Conservation (phyloP, 1,140 invertebrate species). For the Megalonaias nervosa region DNA sequence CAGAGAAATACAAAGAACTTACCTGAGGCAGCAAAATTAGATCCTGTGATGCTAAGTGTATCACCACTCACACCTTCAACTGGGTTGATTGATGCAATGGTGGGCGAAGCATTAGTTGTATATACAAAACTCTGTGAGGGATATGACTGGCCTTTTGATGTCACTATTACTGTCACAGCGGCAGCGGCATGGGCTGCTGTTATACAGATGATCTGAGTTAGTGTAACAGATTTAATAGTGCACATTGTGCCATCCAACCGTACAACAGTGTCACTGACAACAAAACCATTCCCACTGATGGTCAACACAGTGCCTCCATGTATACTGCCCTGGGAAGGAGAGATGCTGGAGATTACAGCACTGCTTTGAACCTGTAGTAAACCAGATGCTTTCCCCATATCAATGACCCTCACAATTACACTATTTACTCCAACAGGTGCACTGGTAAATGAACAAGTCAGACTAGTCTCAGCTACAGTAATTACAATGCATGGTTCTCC, state of each 20-base stretch:
- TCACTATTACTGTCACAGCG: conserved; percentile 30
- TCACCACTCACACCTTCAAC: conserved; percentile 27
- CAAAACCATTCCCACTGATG: conserved; percentile 40
- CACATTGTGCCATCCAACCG: conserved; percentile 10
- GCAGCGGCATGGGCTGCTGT: conserved; percentile 34
- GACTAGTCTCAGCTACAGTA: conserved; percentile 17
- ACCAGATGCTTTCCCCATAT: conserved; percentile 29
- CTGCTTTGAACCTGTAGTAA: conserved; percentile 9
- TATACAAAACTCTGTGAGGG: conserved; percentile 24
- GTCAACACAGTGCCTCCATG: conserved; percentile 37
- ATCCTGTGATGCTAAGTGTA: conserved; percentile 45
- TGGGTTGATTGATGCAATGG: conserved; percentile 38
- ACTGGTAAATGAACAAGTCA: conserved; percentile 32
- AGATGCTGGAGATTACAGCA: conserved; percentile 26
- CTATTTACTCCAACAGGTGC: conserved; percentile 32
- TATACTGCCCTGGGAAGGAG: conserved; percentile 44
- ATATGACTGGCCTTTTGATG: conserved; percentile 37
- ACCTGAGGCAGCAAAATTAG: conserved; percentile 12
- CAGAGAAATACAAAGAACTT: too few species aligned
- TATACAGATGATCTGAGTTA: conserved; percentile 36
- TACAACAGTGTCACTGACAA: conserved; percentile 23
- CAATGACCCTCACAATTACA: conserved; percentile 31
- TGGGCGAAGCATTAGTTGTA: conserved; percentile 38
- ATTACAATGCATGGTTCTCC: conserved; percentile 25
- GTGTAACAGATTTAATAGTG: conserved; percentile 3